Evolutionary conservation across 2,797 vertebrate species (phyloP).

Genomic region (Sebastiscus tertius): DNA sequence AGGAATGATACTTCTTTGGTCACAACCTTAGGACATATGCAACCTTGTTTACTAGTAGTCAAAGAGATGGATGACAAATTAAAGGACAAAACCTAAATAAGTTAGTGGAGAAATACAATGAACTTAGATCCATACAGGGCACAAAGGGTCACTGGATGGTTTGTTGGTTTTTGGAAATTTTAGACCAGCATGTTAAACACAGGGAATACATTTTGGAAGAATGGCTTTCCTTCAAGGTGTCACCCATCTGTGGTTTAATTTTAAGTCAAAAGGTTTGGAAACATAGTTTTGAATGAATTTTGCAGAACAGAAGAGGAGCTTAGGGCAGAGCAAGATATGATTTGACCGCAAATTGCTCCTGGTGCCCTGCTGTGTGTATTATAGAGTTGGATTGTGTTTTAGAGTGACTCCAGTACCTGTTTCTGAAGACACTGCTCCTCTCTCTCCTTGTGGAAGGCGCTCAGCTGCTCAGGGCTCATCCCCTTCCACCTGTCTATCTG

Average conservation of each 20-base stretch:
- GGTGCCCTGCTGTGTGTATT: not conserved
- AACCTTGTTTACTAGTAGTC: not conserved
- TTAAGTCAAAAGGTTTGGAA: not conserved
- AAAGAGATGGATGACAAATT: not conserved
- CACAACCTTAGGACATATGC: not conserved
- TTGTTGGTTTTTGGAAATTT: not conserved
- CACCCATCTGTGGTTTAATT: not conserved
- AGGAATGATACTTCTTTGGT: not conserved
- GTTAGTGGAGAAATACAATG: not conserved
- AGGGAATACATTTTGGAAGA: not conserved
- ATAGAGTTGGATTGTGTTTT: not conserved
- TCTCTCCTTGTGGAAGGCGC: slow-evolving; percentile 71
- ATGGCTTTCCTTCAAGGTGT: not conserved
- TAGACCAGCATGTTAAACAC: not conserved
- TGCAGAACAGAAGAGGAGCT: not conserved
- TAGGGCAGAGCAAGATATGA: not conserved
- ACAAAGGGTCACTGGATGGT: not conserved
- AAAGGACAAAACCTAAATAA: not conserved
- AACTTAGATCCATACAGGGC: not conserved
- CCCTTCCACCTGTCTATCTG: slow-evolving; percentile 83
- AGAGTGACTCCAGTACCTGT: slow-evolving; percentile 67
- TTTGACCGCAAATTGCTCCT: not conserved
- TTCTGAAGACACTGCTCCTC: slow-evolving; percentile 70
- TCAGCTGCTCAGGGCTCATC: slow-evolving; percentile 79
- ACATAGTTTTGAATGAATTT: not conserved